A percentile compares a stretch with the other conserved stretches of the same genome.
These are phyloP conservation scores for Euclidia mi DNA, from an alignment of 2,888 invertebrate genomes.

Conservation along the genomic window DNA sequence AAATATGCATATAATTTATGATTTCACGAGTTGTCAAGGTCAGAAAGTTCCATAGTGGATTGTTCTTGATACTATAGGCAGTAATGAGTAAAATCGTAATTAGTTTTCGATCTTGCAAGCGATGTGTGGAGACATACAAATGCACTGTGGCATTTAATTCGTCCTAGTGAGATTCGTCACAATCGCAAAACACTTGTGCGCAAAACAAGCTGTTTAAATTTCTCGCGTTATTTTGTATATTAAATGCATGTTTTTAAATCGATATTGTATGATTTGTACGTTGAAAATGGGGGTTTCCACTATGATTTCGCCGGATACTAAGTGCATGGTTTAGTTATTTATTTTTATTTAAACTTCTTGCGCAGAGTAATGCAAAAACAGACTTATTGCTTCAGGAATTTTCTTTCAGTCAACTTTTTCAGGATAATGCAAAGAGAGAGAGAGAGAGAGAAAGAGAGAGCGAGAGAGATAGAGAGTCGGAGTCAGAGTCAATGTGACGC, in stretches of 20 bases:
- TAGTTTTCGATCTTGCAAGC: background rate
- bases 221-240: background rate
- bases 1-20: too few species aligned
- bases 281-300: too few species aligned
- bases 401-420: too few species aligned
- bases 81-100: background rate
- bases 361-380: too few species aligned
- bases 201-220: background rate
- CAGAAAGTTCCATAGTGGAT: background rate
- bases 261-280: background rate
- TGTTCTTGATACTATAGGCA: background rate
- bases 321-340: too few species aligned
- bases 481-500: too few species aligned
- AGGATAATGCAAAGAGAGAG: too few species aligned
- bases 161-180: slow-evolving; percentile 1
- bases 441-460: too few species aligned
- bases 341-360: too few species aligned
- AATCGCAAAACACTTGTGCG: background rate
- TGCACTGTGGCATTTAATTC: background rate
- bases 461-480: too few species aligned
- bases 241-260: background rate
- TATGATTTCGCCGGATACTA: too few species aligned
- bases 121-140: slow-evolving; percentile 1
- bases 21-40: background rate
- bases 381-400: too few species aligned